Conservation (phyloP, 2,888 invertebrate genomes). For the Nomada fabriciana region DNA sequence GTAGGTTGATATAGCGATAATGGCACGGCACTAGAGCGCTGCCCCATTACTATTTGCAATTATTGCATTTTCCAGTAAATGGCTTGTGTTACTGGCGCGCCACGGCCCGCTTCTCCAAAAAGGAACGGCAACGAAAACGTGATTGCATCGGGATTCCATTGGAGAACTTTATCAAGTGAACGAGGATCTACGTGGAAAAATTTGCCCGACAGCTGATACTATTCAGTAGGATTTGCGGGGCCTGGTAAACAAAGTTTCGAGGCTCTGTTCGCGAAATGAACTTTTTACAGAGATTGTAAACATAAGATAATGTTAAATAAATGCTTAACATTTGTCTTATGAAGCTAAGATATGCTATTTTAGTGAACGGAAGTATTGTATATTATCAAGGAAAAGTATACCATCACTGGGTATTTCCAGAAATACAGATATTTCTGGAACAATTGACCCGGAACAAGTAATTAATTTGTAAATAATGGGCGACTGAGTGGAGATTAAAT, state of each 20-base stretch:
- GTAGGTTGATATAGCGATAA: conserved; percentile 77
- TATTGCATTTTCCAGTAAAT: conserved; percentile 82
- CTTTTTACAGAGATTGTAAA: too few species aligned
- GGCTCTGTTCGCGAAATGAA: neutral
- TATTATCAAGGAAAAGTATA: too few species aligned
- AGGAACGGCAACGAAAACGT: conserved; percentile 59
- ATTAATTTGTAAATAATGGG: too few species aligned
- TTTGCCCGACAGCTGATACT: conserved; percentile 44
- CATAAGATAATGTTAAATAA: too few species aligned
- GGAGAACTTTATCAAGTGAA: conserved; percentile 47
- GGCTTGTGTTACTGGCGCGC: conserved; percentile 57
- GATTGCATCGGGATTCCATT: conserved; percentile 66
- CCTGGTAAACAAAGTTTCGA: neutral
- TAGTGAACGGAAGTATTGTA: too few species aligned
- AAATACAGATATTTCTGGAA: too few species aligned
- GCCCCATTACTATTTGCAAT: conserved; percentile 82
- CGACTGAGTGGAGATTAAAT: too few species aligned
- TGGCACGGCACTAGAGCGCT: conserved; percentile 75
- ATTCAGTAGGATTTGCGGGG: conserved; percentile 10
- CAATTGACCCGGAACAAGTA: too few species aligned
- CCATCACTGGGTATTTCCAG: too few species aligned
- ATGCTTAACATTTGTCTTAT: too few species aligned
- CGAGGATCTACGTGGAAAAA: conserved; percentile 54
- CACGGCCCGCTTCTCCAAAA: conserved; percentile 35
- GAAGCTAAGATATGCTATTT: too few species aligned